Base-by-base conservation (phyloP, 2,888 invertebrate species). In the Hypselothyrea guttata region DNA sequence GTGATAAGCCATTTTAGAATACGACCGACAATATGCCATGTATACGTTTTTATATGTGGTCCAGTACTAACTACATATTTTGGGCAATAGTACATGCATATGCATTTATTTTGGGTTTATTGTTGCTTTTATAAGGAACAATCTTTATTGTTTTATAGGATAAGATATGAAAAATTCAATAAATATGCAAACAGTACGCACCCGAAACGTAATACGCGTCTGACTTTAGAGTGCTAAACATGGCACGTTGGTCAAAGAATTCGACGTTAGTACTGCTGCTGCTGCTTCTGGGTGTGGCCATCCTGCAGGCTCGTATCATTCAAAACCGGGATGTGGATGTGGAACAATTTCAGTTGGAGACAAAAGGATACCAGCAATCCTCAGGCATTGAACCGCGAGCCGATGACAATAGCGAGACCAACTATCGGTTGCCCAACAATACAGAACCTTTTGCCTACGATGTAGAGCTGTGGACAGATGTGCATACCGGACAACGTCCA, bases 361-460 rank as follows among this genome's bases (percentile, higher is more conserved):
- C 69, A 0, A 78, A 83, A 57, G 79, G 63, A 46, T 42, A 48
- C 9, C 62, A 62, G 7, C 18, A 33, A 28, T 15, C 11, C 1
- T 9, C 38, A 8, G 8, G 1, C 7, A 47, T 51, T 12, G 35
- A 61, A 27, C 15, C 60, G 9, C 84, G 71, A 1, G 71, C 41
- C 16, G 73, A 68, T 16, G 66, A 70, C 12, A 68, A 68, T n/a
- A 60, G 55, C 11, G 52, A 3, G 0, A n/a, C 34, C 4, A 71
- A 87, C 34, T 88, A 92, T 89, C 90, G 91, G 16, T 89, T 93
- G 49, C 93, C 93, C 0, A 90, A 90, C 1, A 90, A 90, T 69
- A 90, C 93, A 47, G 78, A 73, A 1, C 93, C 93, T 0, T 62
- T 82, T 7, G 91, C 91, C 75, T 93, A 93, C 78, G 90, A 91